Evolutionary conservation across 2,797 vertebrate genomes (phyloP).

Genomic region (Parauchenoglanis punctatus): DNA sequence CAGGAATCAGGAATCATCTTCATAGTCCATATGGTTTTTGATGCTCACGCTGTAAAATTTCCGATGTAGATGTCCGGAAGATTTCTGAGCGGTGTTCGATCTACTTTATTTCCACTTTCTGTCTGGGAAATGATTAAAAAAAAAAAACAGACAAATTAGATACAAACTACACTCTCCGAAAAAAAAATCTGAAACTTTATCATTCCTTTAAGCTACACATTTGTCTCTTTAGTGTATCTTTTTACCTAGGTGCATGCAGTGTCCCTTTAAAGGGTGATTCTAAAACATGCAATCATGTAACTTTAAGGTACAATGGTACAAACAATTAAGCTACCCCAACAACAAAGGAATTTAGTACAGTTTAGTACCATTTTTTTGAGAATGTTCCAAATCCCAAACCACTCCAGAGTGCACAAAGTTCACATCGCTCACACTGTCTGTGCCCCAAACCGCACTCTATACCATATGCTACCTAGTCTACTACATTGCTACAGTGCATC

Average conservation of each 20-base stretch:
- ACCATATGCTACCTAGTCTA: not conserved
- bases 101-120: slow-evolving; percentile 44
- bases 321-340: not conserved
- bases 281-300: not conserved
- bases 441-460: not conserved
- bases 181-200: not conserved
- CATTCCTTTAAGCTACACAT: not conserved
- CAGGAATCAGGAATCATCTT: slow-evolving; percentile 24
- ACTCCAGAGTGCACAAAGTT: slow-evolving; percentile 15
- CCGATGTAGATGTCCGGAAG: slow-evolving; percentile 23
- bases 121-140: slow-evolving; percentile 27
- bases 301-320: not conserved
- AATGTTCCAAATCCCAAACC: not conserved
- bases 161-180: not conserved
- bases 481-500: not conserved
- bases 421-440: too few relatives aligned
- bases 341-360: not conserved
- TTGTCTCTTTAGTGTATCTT: not conserved
- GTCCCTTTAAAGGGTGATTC: not conserved
- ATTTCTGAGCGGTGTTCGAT: slow-evolving; percentile 6
- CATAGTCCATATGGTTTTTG: slow-evolving; percentile 19
- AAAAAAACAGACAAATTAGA: not conserved
- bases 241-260: not conserved
- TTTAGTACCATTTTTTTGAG: not conserved
- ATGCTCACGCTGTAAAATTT: slow-evolving; percentile 14